Evolutionary conservation across 2,888 invertebrate genomes (phyloP).

Genomic region (Sicus ferrugineus): DNA sequence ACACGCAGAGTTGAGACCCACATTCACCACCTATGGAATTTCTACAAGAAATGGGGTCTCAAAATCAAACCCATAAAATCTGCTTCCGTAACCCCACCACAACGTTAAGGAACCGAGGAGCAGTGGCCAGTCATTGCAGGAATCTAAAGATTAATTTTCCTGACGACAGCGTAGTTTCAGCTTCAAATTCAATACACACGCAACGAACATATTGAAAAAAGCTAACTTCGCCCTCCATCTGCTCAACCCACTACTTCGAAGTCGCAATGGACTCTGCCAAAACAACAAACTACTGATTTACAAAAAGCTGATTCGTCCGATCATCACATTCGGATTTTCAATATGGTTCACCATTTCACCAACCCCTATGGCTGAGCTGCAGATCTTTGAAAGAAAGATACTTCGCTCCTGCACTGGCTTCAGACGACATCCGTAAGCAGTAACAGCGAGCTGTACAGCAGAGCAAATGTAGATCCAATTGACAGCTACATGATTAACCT

Average conservation of each 20-base stretch:
- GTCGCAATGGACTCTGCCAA: background rate
- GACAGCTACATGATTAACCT: too few relatives aligned
- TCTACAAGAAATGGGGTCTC: constrained; percentile 6
- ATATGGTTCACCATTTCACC: background rate
- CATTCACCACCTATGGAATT: background rate
- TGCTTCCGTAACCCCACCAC: background rate
- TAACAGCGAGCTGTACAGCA: background rate
- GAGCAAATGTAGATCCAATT: too few relatives aligned
- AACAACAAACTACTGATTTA: background rate
- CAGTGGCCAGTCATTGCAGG: background rate
- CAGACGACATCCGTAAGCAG: background rate
- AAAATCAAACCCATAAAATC: constrained; percentile 1
- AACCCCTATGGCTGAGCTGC: background rate
- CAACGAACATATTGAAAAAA: background rate
- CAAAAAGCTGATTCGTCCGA: background rate
- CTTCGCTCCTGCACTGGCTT: background rate
- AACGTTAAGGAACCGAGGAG: background rate
- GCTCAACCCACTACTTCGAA: background rate
- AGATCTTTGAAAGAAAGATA: background rate
- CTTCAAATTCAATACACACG: background rate
- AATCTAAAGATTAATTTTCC: background rate
- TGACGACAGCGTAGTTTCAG: background rate
- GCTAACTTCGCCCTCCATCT: background rate
- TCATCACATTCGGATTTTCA: background rate
- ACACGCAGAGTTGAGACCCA: background rate